A percentile compares a stretch with the other conserved stretches of the same genome.
phyloP scores from a whole-genome alignment of 2,797 vertebrate species.

The Eleutherodactylus coqui region DNA sequence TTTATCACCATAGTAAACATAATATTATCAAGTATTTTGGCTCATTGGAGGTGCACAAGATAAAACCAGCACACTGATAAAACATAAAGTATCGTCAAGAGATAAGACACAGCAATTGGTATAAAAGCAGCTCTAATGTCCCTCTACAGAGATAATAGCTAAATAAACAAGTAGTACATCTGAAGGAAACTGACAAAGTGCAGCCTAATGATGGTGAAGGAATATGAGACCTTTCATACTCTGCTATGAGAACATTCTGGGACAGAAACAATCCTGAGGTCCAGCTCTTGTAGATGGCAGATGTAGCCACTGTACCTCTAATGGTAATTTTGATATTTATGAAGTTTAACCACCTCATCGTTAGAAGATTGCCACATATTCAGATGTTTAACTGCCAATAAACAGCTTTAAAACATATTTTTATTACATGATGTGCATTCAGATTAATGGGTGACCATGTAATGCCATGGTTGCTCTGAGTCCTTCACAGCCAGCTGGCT shows the following conservation, averaged over 20 bases:
- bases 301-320: background rate
- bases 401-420: too few species aligned
- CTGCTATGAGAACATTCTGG: background rate
- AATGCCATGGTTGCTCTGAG: too few species aligned
- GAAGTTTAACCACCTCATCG: too few species aligned
- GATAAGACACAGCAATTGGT: constrained; percentile 24
- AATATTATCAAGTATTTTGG: background rate
- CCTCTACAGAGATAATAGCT: background rate
- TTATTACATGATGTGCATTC: too few species aligned
- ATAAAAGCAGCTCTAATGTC: constrained; percentile 12
- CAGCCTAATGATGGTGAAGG: background rate
- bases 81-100: constrained; percentile 10
- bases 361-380: too few species aligned
- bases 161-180: constrained; percentile 26
- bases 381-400: too few species aligned
- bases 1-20: background rate
- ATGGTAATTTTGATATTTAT: too few species aligned
- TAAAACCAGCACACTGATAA: background rate
- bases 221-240: background rate
- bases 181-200: constrained; percentile 14
- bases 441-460: too few species aligned
- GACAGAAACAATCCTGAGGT: background rate
- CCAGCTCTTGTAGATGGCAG: background rate
- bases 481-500: too few species aligned
- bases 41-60: constrained; percentile 5